Percentiles rank a stretch among this genome's conserved stretches.
These are phyloP conservation scores for Pelochelys cantorii DNA, from an alignment of 2,797 vertebrate species.

Conservation along the genomic window DNA sequence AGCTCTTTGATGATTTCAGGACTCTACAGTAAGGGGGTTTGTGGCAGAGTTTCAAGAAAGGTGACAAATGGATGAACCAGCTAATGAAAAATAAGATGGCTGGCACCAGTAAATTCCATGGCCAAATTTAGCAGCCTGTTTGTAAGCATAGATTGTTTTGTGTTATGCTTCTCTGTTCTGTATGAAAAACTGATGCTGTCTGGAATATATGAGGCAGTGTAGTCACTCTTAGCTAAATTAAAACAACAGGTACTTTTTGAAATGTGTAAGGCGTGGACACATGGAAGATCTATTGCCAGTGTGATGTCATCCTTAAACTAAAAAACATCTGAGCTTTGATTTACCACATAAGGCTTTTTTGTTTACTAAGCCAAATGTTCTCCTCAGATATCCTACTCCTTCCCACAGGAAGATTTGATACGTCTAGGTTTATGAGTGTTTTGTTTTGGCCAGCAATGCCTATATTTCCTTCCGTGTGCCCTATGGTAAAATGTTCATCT, in stretches of 20 bases:
- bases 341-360: constrained; percentile 30
- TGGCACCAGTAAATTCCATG: constrained; percentile 39
- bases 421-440: constrained; percentile 35
- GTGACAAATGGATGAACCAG: constrained; percentile 50
- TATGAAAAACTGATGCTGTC: constrained; percentile 25
- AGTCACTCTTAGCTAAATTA: constrained; percentile 32
- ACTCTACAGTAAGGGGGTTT: too few relatives aligned
- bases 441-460: constrained; percentile 13
- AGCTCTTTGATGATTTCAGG: constrained; percentile 13
- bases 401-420: constrained; percentile 31
- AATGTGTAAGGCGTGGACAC: background rate
- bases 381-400: constrained; percentile 26
- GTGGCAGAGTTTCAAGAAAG: constrained; percentile 28
- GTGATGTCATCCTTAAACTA: constrained; percentile 46
- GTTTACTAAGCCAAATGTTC: constrained; percentile 43
- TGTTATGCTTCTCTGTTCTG: background rate
- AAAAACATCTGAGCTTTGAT: constrained; percentile 48
- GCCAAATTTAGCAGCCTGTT: constrained; percentile 41
- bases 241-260: constrained; percentile 1
- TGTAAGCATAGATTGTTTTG: background rate
- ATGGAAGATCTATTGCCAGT: background rate
- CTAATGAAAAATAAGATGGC: constrained; percentile 21
- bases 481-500: constrained; percentile 46
- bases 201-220: constrained; percentile 53
- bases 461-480: constrained; percentile 30